These are phyloP conservation scores for Crossaster papposus DNA, from an alignment of 53 echinoderm and acorn worm species.

Conservation along the genomic window DNA sequence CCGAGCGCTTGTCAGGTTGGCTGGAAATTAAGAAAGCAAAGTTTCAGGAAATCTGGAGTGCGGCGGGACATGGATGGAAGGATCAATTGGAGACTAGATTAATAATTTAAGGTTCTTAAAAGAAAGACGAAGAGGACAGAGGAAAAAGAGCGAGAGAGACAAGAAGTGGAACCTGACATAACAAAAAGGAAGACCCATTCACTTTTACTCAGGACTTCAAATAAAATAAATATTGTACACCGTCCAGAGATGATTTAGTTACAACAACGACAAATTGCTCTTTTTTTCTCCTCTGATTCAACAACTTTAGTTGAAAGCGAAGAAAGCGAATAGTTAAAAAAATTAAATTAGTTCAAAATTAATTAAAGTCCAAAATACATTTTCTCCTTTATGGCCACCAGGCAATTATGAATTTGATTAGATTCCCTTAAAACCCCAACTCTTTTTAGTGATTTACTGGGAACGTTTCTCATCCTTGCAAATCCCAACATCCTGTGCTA, in stretches of 20 bases:
- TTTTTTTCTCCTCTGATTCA: not conserved
- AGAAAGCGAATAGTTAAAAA: too few species aligned
- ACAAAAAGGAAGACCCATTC: constrained; percentile 14
- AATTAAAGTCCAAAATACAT: too few species aligned
- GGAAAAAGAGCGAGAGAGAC: not conserved
- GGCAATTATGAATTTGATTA: too few species aligned
- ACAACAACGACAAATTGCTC: not conserved
- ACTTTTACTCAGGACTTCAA: constrained; percentile 12
- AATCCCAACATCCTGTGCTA: too few species aligned
- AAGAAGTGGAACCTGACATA: constrained; percentile 21
- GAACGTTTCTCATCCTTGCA: too few species aligned
- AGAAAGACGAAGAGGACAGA: not conserved
- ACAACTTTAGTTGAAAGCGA: too few species aligned
- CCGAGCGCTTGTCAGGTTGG: constrained; percentile 31
- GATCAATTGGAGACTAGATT: constrained; percentile 41
- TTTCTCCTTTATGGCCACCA: too few species aligned
- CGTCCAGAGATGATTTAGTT: not conserved
- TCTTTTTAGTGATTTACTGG: too few species aligned
- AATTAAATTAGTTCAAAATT: too few species aligned
- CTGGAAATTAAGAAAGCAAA: constrained; percentile 43
- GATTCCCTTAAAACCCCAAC: too few species aligned
- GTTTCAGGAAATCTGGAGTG: constrained; percentile 33
- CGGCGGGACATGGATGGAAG: constrained; percentile 31
- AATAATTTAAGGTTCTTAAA: constrained; percentile 30
- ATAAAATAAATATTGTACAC: not conserved